phyloP scores from a whole-genome alignment of 2,888 invertebrate genomes.

The Scotopteryx bipunctaria region DNA sequence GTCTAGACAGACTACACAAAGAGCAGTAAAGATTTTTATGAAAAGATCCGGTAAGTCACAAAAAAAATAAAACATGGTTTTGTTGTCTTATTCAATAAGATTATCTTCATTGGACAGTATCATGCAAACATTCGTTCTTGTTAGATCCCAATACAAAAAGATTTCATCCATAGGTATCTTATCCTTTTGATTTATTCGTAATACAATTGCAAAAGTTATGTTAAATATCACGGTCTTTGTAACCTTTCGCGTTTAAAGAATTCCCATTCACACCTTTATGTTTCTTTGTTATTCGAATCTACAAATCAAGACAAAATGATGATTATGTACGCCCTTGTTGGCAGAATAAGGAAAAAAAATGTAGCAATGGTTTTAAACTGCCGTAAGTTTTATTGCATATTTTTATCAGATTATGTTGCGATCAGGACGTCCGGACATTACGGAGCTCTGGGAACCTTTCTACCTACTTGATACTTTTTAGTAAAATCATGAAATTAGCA shows the following conservation, averaged over 20 bases:
- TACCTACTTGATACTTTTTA: too few relatives aligned
- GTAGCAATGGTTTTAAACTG: constrained; percentile 22
- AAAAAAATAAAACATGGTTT: constrained; percentile 3
- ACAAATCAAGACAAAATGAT: constrained; percentile 51
- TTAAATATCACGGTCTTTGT: constrained; percentile 55
- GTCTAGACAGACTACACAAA: constrained; percentile 15
- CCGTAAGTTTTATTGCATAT: constrained; percentile 10
- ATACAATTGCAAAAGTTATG: constrained; percentile 44
- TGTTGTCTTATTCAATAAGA: constrained; percentile 7
- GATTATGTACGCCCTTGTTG: constrained; percentile 38
- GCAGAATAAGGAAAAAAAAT: constrained; percentile 43
- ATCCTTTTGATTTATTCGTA: constrained; percentile 31
- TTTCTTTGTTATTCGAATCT: constrained; percentile 50
- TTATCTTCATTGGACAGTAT: constrained; percentile 19
- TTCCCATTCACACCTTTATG: constrained; percentile 53
- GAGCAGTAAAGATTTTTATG: constrained; percentile 16
- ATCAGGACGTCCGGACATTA: constrained; percentile 10
- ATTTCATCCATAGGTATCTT: constrained; percentile 12
- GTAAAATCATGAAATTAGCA: too few relatives aligned
- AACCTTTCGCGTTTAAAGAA: constrained; percentile 55
- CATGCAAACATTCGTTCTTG: constrained; percentile 22
- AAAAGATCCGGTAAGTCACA: constrained; percentile 3
- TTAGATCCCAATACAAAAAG: constrained; percentile 16
- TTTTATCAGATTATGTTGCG: constrained; percentile 9
- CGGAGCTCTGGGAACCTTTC: too few relatives aligned